Base-by-base conservation (phyloP, 2,113 vertebrate species). In the Nothobranchius furzeri region DNA sequence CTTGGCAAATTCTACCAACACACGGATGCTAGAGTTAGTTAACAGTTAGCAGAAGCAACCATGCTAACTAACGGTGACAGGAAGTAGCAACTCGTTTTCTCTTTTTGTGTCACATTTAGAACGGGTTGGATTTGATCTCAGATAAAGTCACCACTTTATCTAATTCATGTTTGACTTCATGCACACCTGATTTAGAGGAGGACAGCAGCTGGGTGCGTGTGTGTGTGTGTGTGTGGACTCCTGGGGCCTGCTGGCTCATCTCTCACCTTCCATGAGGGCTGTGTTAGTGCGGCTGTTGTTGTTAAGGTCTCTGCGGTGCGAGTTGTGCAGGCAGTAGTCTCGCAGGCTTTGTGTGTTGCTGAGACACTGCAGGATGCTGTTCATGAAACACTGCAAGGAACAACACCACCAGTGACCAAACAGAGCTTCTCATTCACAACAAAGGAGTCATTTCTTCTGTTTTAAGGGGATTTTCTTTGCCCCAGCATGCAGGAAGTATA, bases 341-440 rank as follows among this genome's bases (percentile, higher is more conserved):
- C 96, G 88, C 84, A 99, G 91, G 88, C 93, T 95, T 78, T 94
- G 94, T 64, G 96, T 99, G 91, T 98, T 98, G 88, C 98, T 99
- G 87, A 99, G 94, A 93, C 98, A 99, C 94, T 99, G 98, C 84
- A 99, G 95, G 87, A 99, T 97, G 73, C 97, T 98, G 93, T 99
- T 99, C 97, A 99, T 98, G 91, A 99, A 99, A 91, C 98, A 99
- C 96, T 98, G 90, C 25, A 69, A 82, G 81, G 68, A 12, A 54
- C 17, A 56, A 73, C 45, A 60, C 60, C 54, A 60, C 20, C 57
- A 55, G 76, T 61, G 14, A n/a, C 1, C n/a, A 11, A 60, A 25
- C 50, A 57, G 35, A 37, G 35, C 48, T 46, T 45, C 30, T 30
- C 30, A 30, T 30, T 30, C 30, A 30, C 30, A 30, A 30, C 30